Conservation (phyloP, 2,797 vertebrate species). For the Kryptolebias ocellatus region DNA sequence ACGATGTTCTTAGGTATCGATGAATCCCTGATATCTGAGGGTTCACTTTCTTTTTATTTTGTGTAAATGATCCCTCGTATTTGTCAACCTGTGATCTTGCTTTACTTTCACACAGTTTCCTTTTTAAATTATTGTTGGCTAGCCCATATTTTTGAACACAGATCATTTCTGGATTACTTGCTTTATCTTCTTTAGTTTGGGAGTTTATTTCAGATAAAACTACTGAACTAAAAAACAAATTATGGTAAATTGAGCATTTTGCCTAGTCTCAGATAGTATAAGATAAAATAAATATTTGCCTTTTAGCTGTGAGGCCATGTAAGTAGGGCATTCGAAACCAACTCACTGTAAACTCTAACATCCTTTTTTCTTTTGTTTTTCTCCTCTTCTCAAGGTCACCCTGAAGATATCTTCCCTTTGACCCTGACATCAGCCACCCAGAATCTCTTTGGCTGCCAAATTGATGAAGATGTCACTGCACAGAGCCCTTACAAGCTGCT, state of each 20-base stretch:
- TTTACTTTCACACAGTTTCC: no score
- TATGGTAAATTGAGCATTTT: no score
- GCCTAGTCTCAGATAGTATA: no score
- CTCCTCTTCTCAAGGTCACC: constrained; percentile 77
- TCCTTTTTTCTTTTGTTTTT: not conserved
- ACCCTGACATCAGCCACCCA: constrained; percentile 90
- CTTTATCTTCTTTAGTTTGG: not conserved
- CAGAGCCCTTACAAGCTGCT: constrained; percentile 87
- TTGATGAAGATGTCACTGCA: constrained; percentile 86
- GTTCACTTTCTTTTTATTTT: not conserved
- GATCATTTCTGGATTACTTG: not conserved
- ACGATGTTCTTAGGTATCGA: constrained; percentile 1
- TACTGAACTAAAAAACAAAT: no score
- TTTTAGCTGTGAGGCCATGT: no score
- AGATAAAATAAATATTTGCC: not conserved
- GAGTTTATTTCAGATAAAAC: not conserved
- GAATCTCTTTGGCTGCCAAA: constrained; percentile 87
- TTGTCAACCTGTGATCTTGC: no score
- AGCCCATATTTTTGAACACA: not conserved
- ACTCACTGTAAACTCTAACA: not conserved
- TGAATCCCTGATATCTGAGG: not conserved
- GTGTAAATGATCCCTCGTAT: no score
- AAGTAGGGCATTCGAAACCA: no score
- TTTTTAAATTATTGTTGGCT: not conserved
- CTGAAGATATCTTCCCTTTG: constrained; percentile 88